These are phyloP conservation scores for Gortyna flavago DNA, from an alignment of 2,888 invertebrate species.

Conservation along the genomic window DNA sequence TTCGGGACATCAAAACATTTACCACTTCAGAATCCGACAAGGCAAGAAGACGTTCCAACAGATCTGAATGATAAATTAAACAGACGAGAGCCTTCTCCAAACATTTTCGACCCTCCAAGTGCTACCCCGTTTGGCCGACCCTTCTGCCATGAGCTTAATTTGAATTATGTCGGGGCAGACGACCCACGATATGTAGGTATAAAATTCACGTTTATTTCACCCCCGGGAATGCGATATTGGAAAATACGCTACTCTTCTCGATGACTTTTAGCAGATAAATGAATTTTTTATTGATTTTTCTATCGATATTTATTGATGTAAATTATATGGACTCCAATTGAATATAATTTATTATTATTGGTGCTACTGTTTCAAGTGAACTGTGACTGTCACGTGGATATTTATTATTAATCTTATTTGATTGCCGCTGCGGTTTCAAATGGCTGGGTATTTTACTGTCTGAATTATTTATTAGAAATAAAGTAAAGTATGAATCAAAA, in stretches of 20 bases:
- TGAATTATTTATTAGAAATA: background rate
- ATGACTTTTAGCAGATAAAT: conserved; percentile 71
- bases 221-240: conserved; percentile 66
- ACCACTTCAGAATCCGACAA: conserved; percentile 49
- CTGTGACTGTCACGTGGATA: background rate
- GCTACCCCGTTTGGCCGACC: conserved; percentile 71
- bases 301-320: conserved; percentile 32
- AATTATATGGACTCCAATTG: background rate
- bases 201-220: conserved; percentile 80
- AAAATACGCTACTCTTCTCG: conserved; percentile 73
- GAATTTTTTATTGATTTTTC: conserved; percentile 67
- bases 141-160: conserved; percentile 87
- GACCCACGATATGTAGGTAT: conserved; percentile 77
- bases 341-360: conserved; percentile 5
- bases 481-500: background rate
- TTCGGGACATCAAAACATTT: conserved; percentile 56
- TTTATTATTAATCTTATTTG: background rate
- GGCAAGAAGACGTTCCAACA: conserved; percentile 49
- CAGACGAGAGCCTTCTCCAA: conserved; percentile 54
- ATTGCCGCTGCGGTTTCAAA: background rate
- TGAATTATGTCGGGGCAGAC: conserved; percentile 85
- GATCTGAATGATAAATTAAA: conserved; percentile 58
- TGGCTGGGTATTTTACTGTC: background rate
- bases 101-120: conserved; percentile 58
- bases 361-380: background rate